Conservation (phyloP, 2,888 invertebrate species). For the Plagiodera versicolora region DNA sequence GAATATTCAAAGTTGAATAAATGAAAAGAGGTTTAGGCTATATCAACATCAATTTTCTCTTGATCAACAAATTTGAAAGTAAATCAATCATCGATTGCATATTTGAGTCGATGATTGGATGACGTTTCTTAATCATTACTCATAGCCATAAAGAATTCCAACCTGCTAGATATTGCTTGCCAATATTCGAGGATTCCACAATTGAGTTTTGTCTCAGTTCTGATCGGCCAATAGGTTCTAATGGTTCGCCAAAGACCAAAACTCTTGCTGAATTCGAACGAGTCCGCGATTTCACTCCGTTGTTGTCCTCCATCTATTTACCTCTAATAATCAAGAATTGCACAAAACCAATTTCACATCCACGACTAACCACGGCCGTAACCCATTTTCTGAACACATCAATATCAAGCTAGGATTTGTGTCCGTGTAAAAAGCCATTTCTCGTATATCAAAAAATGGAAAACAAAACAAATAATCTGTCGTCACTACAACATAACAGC, state of each 20-base stretch:
- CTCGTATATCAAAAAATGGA: slow-evolving; percentile 2
- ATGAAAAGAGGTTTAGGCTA: too few species aligned
- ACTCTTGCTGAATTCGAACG: slow-evolving; percentile 70
- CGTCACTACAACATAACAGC: background rate
- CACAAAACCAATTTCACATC: slow-evolving; percentile 27
- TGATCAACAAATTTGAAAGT: too few species aligned
- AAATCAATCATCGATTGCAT: background rate
- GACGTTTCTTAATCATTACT: slow-evolving; percentile 6
- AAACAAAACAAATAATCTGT: background rate
- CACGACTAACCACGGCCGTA: slow-evolving; percentile 31
- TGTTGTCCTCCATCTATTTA: slow-evolving; percentile 50
- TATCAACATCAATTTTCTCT: too few species aligned
- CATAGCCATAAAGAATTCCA: slow-evolving; percentile 4
- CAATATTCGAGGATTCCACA: slow-evolving; percentile 26
- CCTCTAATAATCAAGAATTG: slow-evolving; percentile 32
- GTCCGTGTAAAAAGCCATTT: slow-evolving; percentile 24
- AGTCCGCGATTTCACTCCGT: slow-evolving; percentile 49
- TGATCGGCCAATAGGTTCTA: slow-evolving; percentile 42
- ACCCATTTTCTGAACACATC: slow-evolving; percentile 24
- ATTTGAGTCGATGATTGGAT: background rate
- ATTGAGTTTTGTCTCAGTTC: slow-evolving; percentile 42
- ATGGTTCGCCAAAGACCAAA: slow-evolving; percentile 73
- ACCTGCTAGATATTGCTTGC: slow-evolving; percentile 39
- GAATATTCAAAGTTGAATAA: background rate
- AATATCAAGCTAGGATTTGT: slow-evolving; percentile 17